phyloP scores from a whole-genome alignment of 1,140 invertebrate species.

The Meloidogyne exigua region DNA sequence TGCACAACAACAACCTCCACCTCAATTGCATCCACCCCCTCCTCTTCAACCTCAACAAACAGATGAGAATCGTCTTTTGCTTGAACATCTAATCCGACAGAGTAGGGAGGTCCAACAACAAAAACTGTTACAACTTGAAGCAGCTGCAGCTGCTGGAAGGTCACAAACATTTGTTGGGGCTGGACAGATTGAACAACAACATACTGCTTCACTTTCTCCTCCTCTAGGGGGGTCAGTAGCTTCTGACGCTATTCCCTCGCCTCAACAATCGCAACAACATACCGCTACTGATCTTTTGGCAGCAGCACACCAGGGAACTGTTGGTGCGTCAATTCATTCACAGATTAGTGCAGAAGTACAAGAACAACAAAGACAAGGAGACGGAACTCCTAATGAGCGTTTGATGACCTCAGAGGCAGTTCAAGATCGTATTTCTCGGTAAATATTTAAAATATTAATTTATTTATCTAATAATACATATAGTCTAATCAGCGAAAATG shows the following conservation, averaged over 20 bases:
- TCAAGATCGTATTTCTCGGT: constrained; percentile 51
- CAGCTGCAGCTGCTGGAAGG: background rate
- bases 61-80: background rate
- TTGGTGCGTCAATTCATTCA: background rate
- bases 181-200: constrained; percentile 13
- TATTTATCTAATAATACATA: background rate
- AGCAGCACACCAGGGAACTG: background rate
- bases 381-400: constrained; percentile 17
- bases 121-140: background rate
- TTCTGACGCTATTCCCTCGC: background rate
- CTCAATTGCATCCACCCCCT: no score
- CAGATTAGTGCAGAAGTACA: constrained; percentile 10
- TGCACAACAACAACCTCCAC: constrained; percentile 4
- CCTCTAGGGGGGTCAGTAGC: background rate
- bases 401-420: constrained; percentile 30
- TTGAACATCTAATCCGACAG: background rate
- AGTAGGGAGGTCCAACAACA: background rate
- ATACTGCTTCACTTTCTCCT: background rate
- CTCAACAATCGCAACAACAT: constrained; percentile 9
- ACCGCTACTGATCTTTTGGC: background rate
- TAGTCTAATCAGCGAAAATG: constrained; percentile 50
- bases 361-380: constrained; percentile 22
- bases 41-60: background rate
- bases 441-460: background rate
- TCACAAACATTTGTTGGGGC: constrained; percentile 1